Base-by-base conservation (phyloP, 2,113 vertebrate species). In the Mystacornis crossleyi region DNA sequence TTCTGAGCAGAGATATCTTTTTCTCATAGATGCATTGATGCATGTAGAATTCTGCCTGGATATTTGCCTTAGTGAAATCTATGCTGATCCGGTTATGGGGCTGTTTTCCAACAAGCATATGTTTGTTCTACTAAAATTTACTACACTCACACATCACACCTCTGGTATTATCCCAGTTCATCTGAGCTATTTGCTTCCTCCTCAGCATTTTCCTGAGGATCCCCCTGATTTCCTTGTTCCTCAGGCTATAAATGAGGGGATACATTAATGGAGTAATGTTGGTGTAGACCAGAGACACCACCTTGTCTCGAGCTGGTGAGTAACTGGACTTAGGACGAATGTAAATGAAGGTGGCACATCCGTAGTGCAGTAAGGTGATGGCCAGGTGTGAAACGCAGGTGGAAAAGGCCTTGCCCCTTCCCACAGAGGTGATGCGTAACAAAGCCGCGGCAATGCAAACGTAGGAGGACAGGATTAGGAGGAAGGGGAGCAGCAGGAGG, bases 251-350 rank as follows among this genome's bases (percentile, higher is more conserved):
- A 72, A 96, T 94, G 28, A 98, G 95, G 5, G 96, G 97, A 85
- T 98, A 98, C 47, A 98, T 89, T 31, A 98, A 71, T 0, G 97
- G 98, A 11, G 97, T 98, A 38, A 98, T 11, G 14, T 96, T 97
- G 69, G 97, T 98, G 60, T 98, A 98, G 72, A 98, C 74, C 23
- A 98, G 96, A 10, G 97, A 97, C 38, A 98, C 81, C 8, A 82
- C 89, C 89, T 97, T 97, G 82, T 98, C 97, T 45, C 7, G 66
- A 54, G 45, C 33, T 0, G 97, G 97, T 2, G 93, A 70, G 80
- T 98, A 97, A 72, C 77, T 96, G 80, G 92, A 70, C 70, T 97
- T 98, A 10, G 97, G 97, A 10, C 89, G 69, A 58, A 97, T 66
- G 9, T 98, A 98, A 38, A 95, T 94, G 95, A 96, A 98, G 81